Evolutionary conservation across 2,797 vertebrate genomes (phyloP).

Genomic region (Sebastes trivittatus): DNA sequence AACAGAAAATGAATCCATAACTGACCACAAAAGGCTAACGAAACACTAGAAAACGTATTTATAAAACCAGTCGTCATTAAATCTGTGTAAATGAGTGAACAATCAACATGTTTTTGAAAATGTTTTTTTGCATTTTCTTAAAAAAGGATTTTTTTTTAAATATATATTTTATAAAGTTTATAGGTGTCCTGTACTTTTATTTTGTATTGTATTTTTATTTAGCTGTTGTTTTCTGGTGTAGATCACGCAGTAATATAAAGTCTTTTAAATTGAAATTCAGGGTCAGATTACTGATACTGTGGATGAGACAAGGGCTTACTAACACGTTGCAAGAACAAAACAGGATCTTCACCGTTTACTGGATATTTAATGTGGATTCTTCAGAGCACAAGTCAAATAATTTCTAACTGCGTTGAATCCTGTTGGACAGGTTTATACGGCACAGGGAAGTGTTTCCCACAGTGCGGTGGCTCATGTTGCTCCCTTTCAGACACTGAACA

Average conservation of each 20-base stretch:
- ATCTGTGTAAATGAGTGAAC: background rate
- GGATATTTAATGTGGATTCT: background rate
- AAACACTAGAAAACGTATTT: background rate
- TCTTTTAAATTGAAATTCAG: background rate
- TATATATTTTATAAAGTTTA: slow-evolving; percentile 6
- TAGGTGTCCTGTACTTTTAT: background rate
- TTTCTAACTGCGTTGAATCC: background rate
- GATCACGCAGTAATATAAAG: background rate
- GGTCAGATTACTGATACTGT: background rate
- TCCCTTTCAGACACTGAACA: slow-evolving; percentile 37
- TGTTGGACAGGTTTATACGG: slow-evolving; percentile 45
- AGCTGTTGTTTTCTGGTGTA: background rate
- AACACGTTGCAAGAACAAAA: background rate
- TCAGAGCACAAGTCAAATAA: background rate
- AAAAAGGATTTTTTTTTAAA: background rate
- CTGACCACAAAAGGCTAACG: background rate
- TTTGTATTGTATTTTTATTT: background rate
- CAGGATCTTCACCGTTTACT: slow-evolving; percentile 3
- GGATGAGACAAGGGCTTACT: background rate
- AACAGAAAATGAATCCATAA: background rate
- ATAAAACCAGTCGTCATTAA: background rate
- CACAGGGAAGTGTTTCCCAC: slow-evolving; percentile 8
- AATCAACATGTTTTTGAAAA: background rate
- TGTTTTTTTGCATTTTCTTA: background rate
- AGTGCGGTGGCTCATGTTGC: slow-evolving; percentile 43